Conservation (phyloP, 2,888 invertebrate genomes). For the Synanthedon andrenaeformis region DNA sequence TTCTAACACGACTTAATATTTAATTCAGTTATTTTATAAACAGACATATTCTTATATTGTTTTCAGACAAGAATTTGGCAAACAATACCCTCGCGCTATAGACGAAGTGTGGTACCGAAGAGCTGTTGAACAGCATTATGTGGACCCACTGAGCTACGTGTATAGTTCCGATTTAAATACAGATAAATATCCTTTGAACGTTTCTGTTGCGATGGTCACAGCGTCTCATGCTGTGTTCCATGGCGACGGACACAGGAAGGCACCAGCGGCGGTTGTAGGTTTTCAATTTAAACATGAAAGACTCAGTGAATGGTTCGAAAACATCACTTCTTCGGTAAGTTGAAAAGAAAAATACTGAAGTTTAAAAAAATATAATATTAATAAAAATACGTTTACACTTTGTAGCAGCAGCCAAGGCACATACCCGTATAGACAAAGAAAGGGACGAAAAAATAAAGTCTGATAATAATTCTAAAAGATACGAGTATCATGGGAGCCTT, state of each 20-base stretch:
- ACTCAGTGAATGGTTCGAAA: constrained; percentile 81
- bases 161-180: constrained; percentile 68
- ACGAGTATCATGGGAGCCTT: too few species aligned
- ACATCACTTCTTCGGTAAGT: constrained; percentile 80
- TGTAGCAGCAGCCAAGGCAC: not conserved
- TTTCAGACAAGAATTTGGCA: constrained; percentile 77
- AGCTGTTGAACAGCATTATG: constrained; percentile 87
- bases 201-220: constrained; percentile 80
- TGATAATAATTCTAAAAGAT: too few species aligned
- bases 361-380: not conserved
- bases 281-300: constrained; percentile 86
- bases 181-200: constrained; percentile 59
- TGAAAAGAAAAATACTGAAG: not conserved
- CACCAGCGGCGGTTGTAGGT: constrained; percentile 78
- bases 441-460: too few species aligned
- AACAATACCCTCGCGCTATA: constrained; percentile 80
- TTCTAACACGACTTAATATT: too few species aligned
- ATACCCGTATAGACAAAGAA: too few species aligned
- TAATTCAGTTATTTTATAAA: too few species aligned
- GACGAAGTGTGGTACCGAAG: constrained; percentile 92
- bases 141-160: constrained; percentile 83
- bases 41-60: not conserved
- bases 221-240: constrained; percentile 88
- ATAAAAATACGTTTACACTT: not conserved
- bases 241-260: constrained; percentile 67